Evolutionary conservation across 2,797 vertebrate species (phyloP), one percentile per base, ranked within the genome.

Genomic region (Girardinus metallicus): DNA sequence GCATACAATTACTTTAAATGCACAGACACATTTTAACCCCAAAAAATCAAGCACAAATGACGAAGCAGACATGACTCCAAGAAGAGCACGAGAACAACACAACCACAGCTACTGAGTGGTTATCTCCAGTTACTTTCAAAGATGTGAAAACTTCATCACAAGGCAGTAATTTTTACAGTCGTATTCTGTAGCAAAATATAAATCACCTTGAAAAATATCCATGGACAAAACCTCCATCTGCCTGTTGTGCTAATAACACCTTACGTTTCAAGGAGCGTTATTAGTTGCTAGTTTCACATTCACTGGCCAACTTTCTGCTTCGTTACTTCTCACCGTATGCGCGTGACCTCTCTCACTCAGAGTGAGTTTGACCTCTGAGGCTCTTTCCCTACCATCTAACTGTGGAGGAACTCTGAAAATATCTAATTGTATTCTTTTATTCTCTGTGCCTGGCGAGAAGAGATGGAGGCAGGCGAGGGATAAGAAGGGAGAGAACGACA

Each of bases 381-480:
- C 88, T 88, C 86, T 91, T 85, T 90, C 87, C 87, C 83, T 83
- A 85, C 77, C 1, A 77, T 93, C 87, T 71, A 85, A 86, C 85
- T 78, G 74, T 87, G 83, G 87, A 87, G 86, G 83, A 90, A 92
- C 92, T 95, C 92, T 88, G 93, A 81, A 96, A 96, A 95, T 92
- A 96, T 94, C 93, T 96, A 96, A 96, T 95, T 96, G 94, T 96
- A 96, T 96, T 96, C 93, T 95, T 95, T 97, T 93, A 92, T 96
- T 97, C 96, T 95, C 91, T 93, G 88, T 87, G 90, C 94, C 88
- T 94, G 95, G 95, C 94, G 80, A 93, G 94, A 91, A 92, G 93
- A 95, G 88, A 93, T 81, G 90, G 92, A 94, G 86, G 91, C 78
- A 93, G 75, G 90, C 83, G 2, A 41, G 31, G 49, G 55, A 57